These are phyloP conservation scores for Sphecodes monilicornis DNA, from an alignment of 2,888 invertebrate genomes.

Conservation along the genomic window DNA sequence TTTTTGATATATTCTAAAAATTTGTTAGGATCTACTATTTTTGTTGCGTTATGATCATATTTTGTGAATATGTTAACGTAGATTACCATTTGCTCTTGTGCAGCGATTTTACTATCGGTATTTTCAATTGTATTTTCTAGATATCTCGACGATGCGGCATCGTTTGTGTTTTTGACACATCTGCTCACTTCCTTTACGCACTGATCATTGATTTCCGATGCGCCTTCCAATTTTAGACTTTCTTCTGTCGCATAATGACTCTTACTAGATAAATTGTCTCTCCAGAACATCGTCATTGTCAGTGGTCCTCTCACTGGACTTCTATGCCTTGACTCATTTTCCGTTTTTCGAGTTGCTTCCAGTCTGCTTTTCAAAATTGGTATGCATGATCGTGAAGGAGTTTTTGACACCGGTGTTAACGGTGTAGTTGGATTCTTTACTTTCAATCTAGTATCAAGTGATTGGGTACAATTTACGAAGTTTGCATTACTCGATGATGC, in stretches of 20 bases:
- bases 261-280: constrained; percentile 28
- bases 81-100: constrained; percentile 68
- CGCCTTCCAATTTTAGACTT: constrained; percentile 46
- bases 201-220: constrained; percentile 10
- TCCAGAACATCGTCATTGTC: constrained; percentile 64
- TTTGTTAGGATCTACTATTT: constrained; percentile 70
- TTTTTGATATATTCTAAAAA: constrained; percentile 70
- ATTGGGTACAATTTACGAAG: background rate
- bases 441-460: constrained; percentile 27
- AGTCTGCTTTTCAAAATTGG: constrained; percentile 74
- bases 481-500: constrained; percentile 33
- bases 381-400: constrained; percentile 75
- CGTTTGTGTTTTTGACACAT: background rate
- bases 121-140: constrained; percentile 4
- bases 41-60: constrained; percentile 63
- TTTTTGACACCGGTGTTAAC: constrained; percentile 34
- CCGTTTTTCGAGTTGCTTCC: constrained; percentile 55
- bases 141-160: background rate
- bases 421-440: constrained; percentile 11
- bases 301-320: constrained; percentile 71
- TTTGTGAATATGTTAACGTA: constrained; percentile 75
- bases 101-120: background rate
- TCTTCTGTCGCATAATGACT: constrained; percentile 20
- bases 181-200: background rate
- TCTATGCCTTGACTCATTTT: constrained; percentile 59